Percentiles rank a stretch among this genome's conserved stretches.
Conservation (phyloP, 64 coral and sea anemone genomes). For the Stylophora pistillata region DNA sequence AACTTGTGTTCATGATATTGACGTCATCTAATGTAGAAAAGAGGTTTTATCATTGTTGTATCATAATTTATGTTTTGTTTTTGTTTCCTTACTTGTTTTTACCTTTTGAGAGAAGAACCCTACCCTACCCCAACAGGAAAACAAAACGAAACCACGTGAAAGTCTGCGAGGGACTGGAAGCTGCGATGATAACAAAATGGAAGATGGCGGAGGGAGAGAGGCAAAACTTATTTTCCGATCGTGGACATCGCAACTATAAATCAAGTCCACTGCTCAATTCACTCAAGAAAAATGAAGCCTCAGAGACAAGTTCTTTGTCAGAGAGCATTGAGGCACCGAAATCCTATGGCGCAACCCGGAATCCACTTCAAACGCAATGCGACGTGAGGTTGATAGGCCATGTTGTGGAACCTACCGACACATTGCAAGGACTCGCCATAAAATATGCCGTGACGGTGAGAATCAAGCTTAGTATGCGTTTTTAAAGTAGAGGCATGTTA, state of each 20-base stretch:
- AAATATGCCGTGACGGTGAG: slow-evolving; percentile 77
- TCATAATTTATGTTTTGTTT: too few relatives aligned
- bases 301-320: slow-evolving; percentile 71
- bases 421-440: slow-evolving; percentile 75
- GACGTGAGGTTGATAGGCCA: slow-evolving; percentile 57
- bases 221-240: slow-evolving; percentile 27
- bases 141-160: neutral
- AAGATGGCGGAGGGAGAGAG: slow-evolving; percentile 44
- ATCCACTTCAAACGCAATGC: slow-evolving; percentile 41
- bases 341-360: slow-evolving; percentile 59
- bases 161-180: slow-evolving; percentile 9
- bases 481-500: neutral
- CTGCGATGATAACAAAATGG: neutral
- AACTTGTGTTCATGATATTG: too few relatives aligned
- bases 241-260: slow-evolving; percentile 18
- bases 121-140: neutral
- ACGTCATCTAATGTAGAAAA: too few relatives aligned
- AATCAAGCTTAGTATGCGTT: neutral
- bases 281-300: slow-evolving; percentile 14
- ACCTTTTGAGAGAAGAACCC: neutral
- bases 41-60: too few relatives aligned
- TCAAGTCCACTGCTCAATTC: slow-evolving; percentile 24
- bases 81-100: too few relatives aligned
- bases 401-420: slow-evolving; percentile 44
- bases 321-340: slow-evolving; percentile 57